Evolutionary conservation across 2,113 vertebrate species (phyloP).

Genomic region (Apodemus sylvaticus): DNA sequence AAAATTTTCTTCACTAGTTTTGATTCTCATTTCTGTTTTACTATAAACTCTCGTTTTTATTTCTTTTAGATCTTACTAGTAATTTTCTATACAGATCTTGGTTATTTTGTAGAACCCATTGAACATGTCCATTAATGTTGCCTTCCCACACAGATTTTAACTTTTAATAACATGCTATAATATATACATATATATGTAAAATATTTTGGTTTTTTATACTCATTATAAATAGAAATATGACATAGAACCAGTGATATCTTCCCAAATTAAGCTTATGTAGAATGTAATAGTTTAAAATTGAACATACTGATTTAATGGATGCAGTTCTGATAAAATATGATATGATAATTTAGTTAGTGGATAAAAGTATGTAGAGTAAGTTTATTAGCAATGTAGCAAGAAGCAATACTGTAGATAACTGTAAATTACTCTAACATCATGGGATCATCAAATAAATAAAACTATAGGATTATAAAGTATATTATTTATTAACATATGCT

Average conservation of each 20-base stretch:
- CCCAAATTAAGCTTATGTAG: neutral
- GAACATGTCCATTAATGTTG: neutral
- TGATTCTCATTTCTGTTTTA: neutral
- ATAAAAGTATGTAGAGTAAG: neutral
- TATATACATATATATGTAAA: neutral
- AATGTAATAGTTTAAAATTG: conserved; percentile 8
- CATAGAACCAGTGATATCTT: neutral
- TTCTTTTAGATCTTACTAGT: neutral
- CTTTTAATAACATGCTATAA: neutral
- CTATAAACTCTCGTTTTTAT: neutral
- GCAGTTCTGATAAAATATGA: neutral
- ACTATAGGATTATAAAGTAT: neutral
- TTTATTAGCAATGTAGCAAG: neutral
- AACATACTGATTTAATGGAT: neutral
- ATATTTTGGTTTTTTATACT: conserved; percentile 3
- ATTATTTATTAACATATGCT: neutral
- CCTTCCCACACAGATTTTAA: neutral
- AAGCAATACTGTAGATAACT: neutral
- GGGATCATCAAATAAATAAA: neutral
- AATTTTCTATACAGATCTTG: neutral
- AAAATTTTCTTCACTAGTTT: neutral
- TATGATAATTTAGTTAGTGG: neutral
- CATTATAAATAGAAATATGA: neutral
- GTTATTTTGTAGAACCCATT: neutral
- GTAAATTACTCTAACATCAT: neutral